phyloP scores from a whole-genome alignment of 2,888 invertebrate species.

The Tipula unca region DNA sequence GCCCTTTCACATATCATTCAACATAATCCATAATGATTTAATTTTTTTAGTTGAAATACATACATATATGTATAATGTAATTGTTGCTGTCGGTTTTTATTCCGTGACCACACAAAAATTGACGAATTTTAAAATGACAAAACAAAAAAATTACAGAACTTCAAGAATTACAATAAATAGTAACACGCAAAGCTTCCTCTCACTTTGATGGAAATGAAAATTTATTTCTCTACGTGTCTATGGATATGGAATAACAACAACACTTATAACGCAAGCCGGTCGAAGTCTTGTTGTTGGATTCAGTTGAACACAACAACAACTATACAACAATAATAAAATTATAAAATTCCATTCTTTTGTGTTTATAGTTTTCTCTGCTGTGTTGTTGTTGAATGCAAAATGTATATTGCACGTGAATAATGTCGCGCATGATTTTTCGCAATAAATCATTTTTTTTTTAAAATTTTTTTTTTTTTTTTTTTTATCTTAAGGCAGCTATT shows the following conservation, averaged over 20 bases:
- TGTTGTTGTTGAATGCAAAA: not conserved
- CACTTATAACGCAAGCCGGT: not conserved
- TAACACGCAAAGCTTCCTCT: not conserved
- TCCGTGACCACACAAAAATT: not conserved
- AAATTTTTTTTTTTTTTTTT: not conserved
- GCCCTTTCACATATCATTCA: not conserved
- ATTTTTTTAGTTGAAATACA: not conserved
- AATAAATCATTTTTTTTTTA: constrained; percentile 1
- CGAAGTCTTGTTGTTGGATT: not conserved
- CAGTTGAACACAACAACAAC: not conserved
- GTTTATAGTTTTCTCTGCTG: not conserved
- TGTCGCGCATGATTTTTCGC: not conserved
- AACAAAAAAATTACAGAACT: not conserved
- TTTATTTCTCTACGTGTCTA: not conserved
- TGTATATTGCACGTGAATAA: constrained; percentile 4
- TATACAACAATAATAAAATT: not conserved
- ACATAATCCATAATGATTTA: not conserved
- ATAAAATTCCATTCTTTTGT: not conserved
- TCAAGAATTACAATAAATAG: not conserved
- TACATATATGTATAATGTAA: no score
- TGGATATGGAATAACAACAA: not conserved
- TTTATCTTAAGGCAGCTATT: not conserved
- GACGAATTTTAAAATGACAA: not conserved
- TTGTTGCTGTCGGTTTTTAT: not conserved
- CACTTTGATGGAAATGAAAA: not conserved